phyloP scores from a whole-genome alignment of 2,113 vertebrate species.

The Asarcornis scutulata region DNA sequence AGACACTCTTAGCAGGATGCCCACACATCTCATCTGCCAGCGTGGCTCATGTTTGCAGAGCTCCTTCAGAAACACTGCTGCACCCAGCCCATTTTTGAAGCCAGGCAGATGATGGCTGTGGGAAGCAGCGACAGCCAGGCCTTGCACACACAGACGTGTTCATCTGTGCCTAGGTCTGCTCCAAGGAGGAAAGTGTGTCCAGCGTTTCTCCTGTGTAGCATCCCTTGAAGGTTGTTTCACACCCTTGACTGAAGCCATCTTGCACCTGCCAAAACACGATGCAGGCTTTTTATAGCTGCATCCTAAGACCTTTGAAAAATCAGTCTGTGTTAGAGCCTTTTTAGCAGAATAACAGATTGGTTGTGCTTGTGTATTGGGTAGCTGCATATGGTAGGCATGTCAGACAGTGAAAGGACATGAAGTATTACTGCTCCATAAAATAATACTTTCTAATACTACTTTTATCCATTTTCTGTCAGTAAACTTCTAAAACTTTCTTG shows the following conservation, averaged over 20 bases:
- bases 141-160: not conserved
- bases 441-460: not conserved
- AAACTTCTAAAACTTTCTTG: not conserved
- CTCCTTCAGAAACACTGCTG: not conserved
- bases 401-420: not conserved
- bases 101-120: not conserved
- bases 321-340: not conserved
- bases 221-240: not conserved
- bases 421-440: not conserved
- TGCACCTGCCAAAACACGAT: not conserved
- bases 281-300: not conserved
- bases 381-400: not conserved
- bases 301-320: not conserved
- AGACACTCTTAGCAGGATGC: not conserved
- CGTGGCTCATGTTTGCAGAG: not conserved
- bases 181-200: not conserved
- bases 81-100: not conserved
- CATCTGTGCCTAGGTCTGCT: not conserved
- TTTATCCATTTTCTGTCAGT: not conserved
- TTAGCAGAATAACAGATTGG: not conserved
- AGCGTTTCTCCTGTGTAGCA: not conserved
- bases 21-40: not conserved
- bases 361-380: rapidly evolving
- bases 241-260: not conserved
- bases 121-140: not conserved